Conservation (phyloP, 2,113 vertebrate genomes). For the Podocnemis expansa region DNA sequence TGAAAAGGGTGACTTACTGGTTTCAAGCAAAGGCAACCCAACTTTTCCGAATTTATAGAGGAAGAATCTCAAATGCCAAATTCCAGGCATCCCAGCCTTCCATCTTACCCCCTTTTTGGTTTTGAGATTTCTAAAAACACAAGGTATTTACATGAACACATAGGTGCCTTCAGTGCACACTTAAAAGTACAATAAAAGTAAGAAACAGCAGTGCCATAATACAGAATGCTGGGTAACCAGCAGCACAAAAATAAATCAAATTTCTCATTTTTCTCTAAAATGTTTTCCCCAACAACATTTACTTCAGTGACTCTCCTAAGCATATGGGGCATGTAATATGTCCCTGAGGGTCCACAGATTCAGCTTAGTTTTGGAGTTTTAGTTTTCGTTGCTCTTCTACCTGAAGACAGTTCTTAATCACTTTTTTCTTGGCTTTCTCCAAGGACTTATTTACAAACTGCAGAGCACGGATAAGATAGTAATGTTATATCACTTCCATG, state of each 20-base stretch:
- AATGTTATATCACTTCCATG: background rate
- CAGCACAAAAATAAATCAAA: background rate
- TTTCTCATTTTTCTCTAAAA: slow-evolving; percentile 8
- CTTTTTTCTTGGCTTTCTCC: background rate
- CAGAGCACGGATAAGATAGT: background rate
- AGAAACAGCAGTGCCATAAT: background rate
- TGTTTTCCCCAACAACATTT: background rate
- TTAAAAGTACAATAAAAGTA: slow-evolving; percentile 7
- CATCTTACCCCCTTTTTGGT: background rate
- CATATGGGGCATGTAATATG: background rate
- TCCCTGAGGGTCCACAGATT: background rate
- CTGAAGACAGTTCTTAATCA: background rate
- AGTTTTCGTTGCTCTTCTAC: background rate
- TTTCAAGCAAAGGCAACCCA: background rate
- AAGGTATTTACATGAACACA: background rate
- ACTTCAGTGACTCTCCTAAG: background rate
- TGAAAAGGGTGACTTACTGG: background rate
- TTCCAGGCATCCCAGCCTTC: background rate
- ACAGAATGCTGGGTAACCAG: background rate
- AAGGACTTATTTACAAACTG: background rate
- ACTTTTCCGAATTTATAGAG: background rate
- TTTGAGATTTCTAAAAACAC: background rate
- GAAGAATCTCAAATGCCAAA: background rate
- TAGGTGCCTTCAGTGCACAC: background rate
- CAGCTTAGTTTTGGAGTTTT: too few relatives aligned